phyloP scores from a whole-genome alignment of 2,113 vertebrate genomes.

The Siniperca knerii region DNA sequence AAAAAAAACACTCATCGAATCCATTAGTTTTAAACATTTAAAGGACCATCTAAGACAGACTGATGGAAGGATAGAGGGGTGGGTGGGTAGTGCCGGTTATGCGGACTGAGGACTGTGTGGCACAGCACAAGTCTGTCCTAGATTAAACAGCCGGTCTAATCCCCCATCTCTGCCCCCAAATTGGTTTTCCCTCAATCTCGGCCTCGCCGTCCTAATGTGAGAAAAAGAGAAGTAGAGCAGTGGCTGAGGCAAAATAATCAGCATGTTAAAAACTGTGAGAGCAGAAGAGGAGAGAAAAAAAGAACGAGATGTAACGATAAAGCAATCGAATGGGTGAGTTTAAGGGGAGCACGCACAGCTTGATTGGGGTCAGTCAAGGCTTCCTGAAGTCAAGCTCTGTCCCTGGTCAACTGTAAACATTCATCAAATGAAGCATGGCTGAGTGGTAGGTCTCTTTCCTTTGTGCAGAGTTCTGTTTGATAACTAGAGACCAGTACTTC shows the following conservation, averaged over 20 bases:
- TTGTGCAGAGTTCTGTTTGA: conserved; percentile 20
- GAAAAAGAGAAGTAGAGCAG: conserved; percentile 72
- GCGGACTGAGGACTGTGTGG: conserved; percentile 64
- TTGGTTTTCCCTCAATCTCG: conserved; percentile 84
- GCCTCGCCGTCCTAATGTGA: conserved; percentile 75
- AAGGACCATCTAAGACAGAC: conserved; percentile 79
- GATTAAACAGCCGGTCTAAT: conserved; percentile 86
- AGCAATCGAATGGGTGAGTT: conserved; percentile 61
- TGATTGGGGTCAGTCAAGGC: conserved; percentile 70
- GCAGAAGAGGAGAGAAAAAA: conserved; percentile 31
- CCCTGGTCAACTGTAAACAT: conserved; percentile 47
- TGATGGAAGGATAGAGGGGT: conserved; percentile 71
- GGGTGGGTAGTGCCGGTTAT: conserved; percentile 45
- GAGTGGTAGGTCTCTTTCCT: conserved; percentile 4
- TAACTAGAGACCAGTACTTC: neutral
- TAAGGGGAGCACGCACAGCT: conserved; percentile 41
- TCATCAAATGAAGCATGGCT: conserved; percentile 19
- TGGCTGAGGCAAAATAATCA: conserved; percentile 75
- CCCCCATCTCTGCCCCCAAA: conserved; percentile 81
- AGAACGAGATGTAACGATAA: conserved; percentile 59
- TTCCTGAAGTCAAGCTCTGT: conserved; percentile 39
- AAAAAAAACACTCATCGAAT: conserved; percentile 75
- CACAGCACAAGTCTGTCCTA: conserved; percentile 82
- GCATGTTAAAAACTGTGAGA: conserved; percentile 67
- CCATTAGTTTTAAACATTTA: conserved; percentile 84